phyloP scores from a whole-genome alignment of 2,888 invertebrate species.

The Labia minor region DNA sequence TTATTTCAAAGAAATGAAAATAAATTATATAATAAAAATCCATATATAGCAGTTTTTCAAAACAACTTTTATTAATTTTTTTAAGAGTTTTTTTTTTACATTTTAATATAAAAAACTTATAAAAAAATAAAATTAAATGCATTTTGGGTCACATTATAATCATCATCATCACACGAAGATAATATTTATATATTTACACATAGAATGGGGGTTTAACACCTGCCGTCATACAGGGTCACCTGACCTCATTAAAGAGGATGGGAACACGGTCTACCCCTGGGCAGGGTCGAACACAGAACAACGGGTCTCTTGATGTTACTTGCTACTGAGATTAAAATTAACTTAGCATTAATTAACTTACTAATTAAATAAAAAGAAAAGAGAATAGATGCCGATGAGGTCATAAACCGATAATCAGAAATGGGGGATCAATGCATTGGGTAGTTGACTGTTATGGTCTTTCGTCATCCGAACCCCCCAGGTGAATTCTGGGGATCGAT shows the following conservation, averaged over 20 bases:
- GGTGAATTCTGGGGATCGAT: neutral
- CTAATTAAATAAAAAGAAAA: neutral
- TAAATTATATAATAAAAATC: too few species aligned
- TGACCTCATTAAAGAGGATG: neutral
- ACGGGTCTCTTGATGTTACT: constrained; percentile 13
- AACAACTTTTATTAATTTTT: constrained; percentile 19
- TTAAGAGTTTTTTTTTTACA: constrained; percentile 19
- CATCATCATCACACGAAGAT: neutral
- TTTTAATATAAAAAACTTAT: constrained; percentile 21
- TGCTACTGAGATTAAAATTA: neutral
- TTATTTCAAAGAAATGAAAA: too few species aligned
- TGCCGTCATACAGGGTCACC: constrained; percentile 4
- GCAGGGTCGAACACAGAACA: neutral
- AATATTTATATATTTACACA: neutral
- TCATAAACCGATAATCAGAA: neutral
- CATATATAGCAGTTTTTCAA: too few species aligned
- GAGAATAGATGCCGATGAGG: neutral
- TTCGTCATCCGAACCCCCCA: neutral
- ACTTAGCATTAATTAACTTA: neutral
- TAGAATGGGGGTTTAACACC: neutral
- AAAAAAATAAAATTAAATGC: constrained; percentile 16
- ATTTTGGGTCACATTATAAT: neutral
- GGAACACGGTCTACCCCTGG: constrained; percentile 2
- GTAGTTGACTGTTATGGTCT: neutral
- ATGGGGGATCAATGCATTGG: neutral